Evolutionary conservation across 1,140 invertebrate species (phyloP), one percentile per base, ranked within the genome.

Genomic region (Polypedilum pembai): DNA sequence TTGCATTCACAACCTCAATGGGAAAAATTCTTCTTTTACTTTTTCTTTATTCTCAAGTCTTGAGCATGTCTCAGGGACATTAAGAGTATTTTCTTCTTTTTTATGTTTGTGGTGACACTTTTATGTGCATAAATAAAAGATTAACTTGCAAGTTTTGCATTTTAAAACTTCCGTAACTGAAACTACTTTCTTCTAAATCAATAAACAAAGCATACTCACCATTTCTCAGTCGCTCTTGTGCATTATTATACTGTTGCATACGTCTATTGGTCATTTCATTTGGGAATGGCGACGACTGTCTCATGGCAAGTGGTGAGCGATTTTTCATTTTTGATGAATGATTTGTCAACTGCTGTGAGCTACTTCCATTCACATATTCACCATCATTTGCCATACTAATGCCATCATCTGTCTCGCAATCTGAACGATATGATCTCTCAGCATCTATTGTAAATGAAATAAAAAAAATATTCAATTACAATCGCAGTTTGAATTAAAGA

Each of bases 201-300:
- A 56, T 56, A 56, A 56, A 56, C 4, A 15, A 56, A 15, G 3
- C 17, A 18, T 20, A 20, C 65, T 69, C 17, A 69, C 65, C 65
- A 20, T 69, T 69, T 18, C 85, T 81, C 69, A 86, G 83, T 76
- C 85, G 83, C 77, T 84, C 83, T 75, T 83, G 82, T 24, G 81
- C 78, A 24, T 81, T 79, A 7, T 80, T 80, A 79, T 86, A 86
- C 78, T 84, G 84, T 76, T 85, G 83, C 76, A 85, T 80, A 73
- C 87, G 82, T 41, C 86, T 81, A 79, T 88, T 89, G 74, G 87
- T 88, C 78, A 85, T 88, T 79, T 90, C 88, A 73, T 87, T 80
- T 45, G 88, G 88, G 78, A 89, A 90, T 10, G 88, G 88, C 20
- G 88, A 89, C 7, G 88, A 85, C 80, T 89, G 88, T 66, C 88